Evolutionary conservation across 2,888 invertebrate genomes (phyloP).

Genomic region (Osedax fenrisi): DNA sequence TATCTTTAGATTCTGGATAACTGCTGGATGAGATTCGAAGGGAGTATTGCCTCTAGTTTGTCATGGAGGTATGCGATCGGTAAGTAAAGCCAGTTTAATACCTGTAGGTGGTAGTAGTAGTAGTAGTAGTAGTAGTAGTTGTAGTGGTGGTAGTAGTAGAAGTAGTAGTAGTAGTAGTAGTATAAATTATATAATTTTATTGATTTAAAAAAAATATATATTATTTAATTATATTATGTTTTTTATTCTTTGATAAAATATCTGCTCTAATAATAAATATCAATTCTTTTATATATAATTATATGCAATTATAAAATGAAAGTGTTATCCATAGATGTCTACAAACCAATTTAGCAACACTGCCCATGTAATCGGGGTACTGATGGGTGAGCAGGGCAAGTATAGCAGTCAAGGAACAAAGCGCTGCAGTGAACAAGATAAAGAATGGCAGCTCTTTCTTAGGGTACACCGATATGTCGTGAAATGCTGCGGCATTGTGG

Average conservation of each 20-base stretch:
- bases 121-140: too few relatives aligned
- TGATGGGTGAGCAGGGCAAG: conserved; percentile 76
- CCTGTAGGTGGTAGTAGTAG: conserved; percentile 47
- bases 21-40: conserved; percentile 67
- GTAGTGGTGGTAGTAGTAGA: too few relatives aligned
- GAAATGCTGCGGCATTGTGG: conserved; percentile 57
- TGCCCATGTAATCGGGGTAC: conserved; percentile 78
- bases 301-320: too few relatives aligned
- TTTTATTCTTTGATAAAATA: too few relatives aligned
- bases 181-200: not conserved
- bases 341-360: conserved; percentile 57
- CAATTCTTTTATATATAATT: too few relatives aligned
- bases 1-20: conserved; percentile 52
- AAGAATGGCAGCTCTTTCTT: conserved; percentile 83
- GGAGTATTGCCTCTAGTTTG: conserved; percentile 67
- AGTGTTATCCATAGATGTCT: too few relatives aligned
- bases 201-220: conserved; percentile 7
- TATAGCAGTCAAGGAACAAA: conserved; percentile 80
- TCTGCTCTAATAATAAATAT: too few relatives aligned
- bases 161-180: too few relatives aligned
- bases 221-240: not conserved
- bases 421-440: conserved; percentile 76
- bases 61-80: conserved; percentile 70
- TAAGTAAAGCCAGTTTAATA: conserved; percentile 67
- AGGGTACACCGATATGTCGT: conserved; percentile 80